phyloP scores from a whole-genome alignment of 2,113 vertebrate genomes.

The Boleophthalmus pectinirostris region DNA sequence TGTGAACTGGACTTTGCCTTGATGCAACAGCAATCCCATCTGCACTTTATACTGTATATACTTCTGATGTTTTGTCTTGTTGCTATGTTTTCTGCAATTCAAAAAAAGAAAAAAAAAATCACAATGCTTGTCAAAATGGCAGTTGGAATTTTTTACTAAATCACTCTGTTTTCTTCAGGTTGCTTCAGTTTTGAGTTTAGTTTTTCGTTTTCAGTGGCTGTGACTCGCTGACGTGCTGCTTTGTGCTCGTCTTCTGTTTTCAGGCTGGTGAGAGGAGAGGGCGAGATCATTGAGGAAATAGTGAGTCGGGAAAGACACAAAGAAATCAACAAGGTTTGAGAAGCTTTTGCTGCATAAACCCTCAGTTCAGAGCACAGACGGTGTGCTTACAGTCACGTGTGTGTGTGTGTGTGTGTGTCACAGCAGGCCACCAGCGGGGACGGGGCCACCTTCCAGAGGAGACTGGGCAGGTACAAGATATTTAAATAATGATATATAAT shows the following conservation, averaged over 20 bases:
- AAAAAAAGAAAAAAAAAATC: no score
- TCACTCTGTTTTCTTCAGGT: no score
- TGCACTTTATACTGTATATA: no score
- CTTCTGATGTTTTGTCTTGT: no score
- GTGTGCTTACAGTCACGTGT: not conserved
- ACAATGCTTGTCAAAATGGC: no score
- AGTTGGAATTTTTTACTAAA: no score
- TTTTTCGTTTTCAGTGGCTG: not conserved
- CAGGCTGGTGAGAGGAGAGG: conserved; percentile 94
- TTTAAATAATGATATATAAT: no score
- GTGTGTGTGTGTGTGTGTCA: not conserved
- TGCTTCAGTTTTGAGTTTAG: not conserved
- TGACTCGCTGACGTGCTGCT: no score
- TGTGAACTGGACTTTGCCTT: no score
- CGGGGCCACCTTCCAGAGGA: conserved; percentile 87
- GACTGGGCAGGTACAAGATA: conserved; percentile 72
- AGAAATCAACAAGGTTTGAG: conserved; percentile 92
- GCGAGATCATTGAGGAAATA: conserved; percentile 94
- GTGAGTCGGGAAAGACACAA: conserved; percentile 91
- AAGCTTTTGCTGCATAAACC: not conserved
- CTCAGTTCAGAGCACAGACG: not conserved
- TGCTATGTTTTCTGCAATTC: no score
- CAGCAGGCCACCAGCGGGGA: conserved; percentile 91
- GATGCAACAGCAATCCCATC: no score
- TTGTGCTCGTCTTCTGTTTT: not conserved